phyloP scores from a whole-genome alignment of 1,140 invertebrate genomes.

The Tachypleus tridentatus region DNA sequence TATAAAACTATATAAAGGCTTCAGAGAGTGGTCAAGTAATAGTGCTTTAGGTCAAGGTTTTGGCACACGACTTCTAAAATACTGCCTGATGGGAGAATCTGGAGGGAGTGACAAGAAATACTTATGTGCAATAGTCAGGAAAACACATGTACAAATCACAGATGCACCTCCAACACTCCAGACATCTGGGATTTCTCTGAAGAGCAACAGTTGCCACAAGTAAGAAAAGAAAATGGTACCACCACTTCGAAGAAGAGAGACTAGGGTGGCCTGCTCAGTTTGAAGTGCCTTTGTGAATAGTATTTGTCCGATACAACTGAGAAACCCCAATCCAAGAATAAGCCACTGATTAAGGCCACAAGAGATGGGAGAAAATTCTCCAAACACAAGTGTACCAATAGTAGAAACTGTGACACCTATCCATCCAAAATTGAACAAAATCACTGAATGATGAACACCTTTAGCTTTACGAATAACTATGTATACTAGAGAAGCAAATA shows the following conservation, averaged over 20 bases:
- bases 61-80: too few species aligned
- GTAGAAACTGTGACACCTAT: constrained; percentile 68
- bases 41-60: too few species aligned
- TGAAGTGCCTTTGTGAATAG: constrained; percentile 70
- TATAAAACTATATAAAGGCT: too few species aligned
- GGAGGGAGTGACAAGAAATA: neutral
- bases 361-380: constrained; percentile 64
- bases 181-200: constrained; percentile 65
- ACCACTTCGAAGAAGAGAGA: constrained; percentile 68
- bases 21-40: too few species aligned
- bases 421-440: constrained; percentile 30
- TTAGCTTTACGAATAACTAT: constrained; percentile 71
- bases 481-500: constrained; percentile 80
- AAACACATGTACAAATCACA: constrained; percentile 66
- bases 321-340: constrained; percentile 65
- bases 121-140: constrained; percentile 27
- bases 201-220: constrained; percentile 67
- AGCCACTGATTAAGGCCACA: constrained; percentile 62
- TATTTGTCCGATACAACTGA: constrained; percentile 80
- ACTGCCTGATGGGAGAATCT: constrained; percentile 13
- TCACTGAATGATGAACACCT: constrained; percentile 32
- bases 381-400: constrained; percentile 56
- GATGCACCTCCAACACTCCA: constrained; percentile 67
- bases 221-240: constrained; percentile 85
- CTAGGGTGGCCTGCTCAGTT: constrained; percentile 79